These are phyloP conservation scores for Sebastolobus alascanus DNA, from an alignment of 2,797 vertebrate genomes.

Conservation along the genomic window DNA sequence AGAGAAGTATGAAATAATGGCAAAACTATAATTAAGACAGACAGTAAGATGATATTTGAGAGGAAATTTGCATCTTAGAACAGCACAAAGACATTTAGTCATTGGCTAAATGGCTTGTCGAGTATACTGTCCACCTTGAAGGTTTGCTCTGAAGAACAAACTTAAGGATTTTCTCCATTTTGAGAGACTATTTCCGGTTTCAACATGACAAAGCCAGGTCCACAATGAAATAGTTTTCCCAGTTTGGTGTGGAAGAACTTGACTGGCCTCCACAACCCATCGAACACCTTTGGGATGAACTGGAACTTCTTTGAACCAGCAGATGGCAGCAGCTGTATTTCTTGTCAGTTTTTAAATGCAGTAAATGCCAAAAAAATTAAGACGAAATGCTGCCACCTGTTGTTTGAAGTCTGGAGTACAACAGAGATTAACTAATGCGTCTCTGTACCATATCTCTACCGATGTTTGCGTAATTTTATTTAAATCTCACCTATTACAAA, in stretches of 20 bases:
- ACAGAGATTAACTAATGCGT: not conserved
- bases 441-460: not conserved
- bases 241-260: not conserved
- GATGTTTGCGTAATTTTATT: not conserved
- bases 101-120: no score
- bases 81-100: no score
- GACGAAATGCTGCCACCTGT: slow-evolving; percentile 42
- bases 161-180: not conserved
- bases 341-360: not conserved
- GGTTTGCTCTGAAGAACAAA: not conserved
- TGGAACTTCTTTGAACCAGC: slow-evolving; percentile 18
- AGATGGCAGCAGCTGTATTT: slow-evolving; percentile 44
- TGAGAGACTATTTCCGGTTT: not conserved
- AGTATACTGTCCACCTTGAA: not conserved
- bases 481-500: not conserved
- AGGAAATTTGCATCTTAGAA: rapidly evolving
- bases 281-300: no score
- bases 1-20: not conserved
- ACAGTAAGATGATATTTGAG: no score
- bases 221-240: rapidly evolving
- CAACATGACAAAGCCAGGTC: not conserved
- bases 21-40: not conserved
- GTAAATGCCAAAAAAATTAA: not conserved
- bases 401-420: not conserved
- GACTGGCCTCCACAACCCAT: no score